A percentile compares a stretch with the other conserved stretches of the same genome.
Conservation (phyloP, 2,113 vertebrate species). For the Ellobius talpinus region DNA sequence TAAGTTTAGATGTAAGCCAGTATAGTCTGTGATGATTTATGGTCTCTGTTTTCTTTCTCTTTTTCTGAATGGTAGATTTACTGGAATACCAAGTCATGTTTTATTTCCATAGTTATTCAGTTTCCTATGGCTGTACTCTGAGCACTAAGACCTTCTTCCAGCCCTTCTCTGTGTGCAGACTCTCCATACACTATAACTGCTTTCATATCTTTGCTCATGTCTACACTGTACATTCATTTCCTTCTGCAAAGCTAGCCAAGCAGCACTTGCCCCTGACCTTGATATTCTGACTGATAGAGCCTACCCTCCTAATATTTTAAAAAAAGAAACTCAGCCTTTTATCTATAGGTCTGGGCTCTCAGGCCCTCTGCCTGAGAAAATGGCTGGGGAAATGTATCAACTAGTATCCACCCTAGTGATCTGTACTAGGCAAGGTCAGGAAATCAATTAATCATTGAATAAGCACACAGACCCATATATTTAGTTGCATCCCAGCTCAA, state of each 20-base stretch:
- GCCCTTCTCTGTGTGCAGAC: background rate
- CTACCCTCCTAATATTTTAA: background rate
- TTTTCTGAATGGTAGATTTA: background rate
- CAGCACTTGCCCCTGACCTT: background rate
- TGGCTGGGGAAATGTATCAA: background rate
- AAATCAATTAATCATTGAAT: slow-evolving; percentile 9
- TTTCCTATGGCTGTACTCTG: background rate
- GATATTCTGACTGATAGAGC: background rate
- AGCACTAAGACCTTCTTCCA: background rate
- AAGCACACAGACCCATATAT: background rate
- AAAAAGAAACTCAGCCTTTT: background rate
- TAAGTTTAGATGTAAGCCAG: background rate
- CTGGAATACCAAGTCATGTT: background rate
- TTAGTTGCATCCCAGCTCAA: background rate
- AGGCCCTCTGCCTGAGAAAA: background rate
- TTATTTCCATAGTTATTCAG: background rate
- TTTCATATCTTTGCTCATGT: background rate
- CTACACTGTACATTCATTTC: background rate
- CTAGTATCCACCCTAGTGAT: background rate
- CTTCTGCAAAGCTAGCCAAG: background rate
- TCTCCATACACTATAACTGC: background rate
- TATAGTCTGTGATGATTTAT: background rate
- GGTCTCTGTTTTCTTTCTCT: background rate
- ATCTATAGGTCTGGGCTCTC: background rate
- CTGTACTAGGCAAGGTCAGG: background rate